Evolutionary conservation across 2,113 vertebrate species (phyloP).

Genomic region (Stigmatopora nigra): DNA sequence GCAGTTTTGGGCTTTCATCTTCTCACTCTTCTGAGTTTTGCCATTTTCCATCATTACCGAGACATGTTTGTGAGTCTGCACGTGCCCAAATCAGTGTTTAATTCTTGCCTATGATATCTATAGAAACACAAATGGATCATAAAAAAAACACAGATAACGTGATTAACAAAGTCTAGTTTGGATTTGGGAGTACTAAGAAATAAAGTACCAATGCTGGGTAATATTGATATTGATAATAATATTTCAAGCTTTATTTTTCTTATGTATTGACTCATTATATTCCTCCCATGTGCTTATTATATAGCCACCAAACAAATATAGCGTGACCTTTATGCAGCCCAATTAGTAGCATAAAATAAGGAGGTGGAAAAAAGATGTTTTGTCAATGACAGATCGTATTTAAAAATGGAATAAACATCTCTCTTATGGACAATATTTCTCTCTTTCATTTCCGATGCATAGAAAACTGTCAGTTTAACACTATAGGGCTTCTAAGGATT

Average conservation of each 20-base stretch:
- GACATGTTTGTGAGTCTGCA: too few relatives aligned
- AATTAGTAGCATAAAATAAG: background rate
- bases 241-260: background rate
- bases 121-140: too few relatives aligned
- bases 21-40: constrained; percentile 4
- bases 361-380: background rate
- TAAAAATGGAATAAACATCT: background rate
- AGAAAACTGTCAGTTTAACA: background rate
- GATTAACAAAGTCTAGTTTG: too few relatives aligned
- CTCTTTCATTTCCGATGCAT: too few relatives aligned
- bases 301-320: background rate
- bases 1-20: constrained; percentile 29
- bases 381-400: background rate
- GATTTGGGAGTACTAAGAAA: too few relatives aligned
- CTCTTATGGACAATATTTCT: background rate
- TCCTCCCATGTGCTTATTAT: too few relatives aligned
- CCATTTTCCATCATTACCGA: constrained; percentile 11
- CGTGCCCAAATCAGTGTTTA: too few relatives aligned
- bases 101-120: too few relatives aligned
- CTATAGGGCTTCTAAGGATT: background rate
- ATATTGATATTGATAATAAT: too few relatives aligned
- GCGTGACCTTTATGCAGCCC: background rate
- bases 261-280: background rate
- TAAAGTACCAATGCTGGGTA: too few relatives aligned
- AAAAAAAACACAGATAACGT: too few relatives aligned